Base-by-base conservation (phyloP, 2,888 invertebrate species). In the Smittia sp. region DNA sequence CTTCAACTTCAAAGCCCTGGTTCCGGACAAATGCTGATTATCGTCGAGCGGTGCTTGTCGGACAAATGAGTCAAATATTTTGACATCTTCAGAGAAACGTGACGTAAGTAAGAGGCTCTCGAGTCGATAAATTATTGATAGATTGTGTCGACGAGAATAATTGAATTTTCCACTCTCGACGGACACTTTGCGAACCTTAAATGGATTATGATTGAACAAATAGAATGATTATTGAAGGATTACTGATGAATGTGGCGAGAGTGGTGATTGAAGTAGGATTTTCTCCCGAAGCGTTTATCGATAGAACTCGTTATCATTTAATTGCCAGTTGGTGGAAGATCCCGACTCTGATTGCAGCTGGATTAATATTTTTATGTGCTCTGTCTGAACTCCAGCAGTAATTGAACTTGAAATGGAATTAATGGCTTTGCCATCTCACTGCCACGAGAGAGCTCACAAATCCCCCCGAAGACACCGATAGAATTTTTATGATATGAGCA, bases 401-500 rank as follows among this genome's bases (percentile, higher is more conserved):
- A 63, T 63, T 63, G 63, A 63, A 27, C 27, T 27, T 63, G 63
- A 63, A 63, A 25, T n/a, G 27, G 63, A 13, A 15, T 58, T 58
- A 46, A 11, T n/a, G 58, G 58, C 9, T 22, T 52, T 22, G 18
- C 7, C 58, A 22, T 6, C 52, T n/a, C 4, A 52, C 7, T 62
- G 24, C 24, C 15, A 11, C 2, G 18, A 46, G n/a, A 46, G 58
- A 22, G 20, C 20, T 58, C 58, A 24, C 13, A 18, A 63, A 25
- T 27, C 20, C 25, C 38, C 63, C 63, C 27, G 22, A 63, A 63
- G 63, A 22, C 13, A 22, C 25, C 27, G 63, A 22, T 22, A 22
- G 24, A 58, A 58, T 46, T 46, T 58, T 58, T 58, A 58, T 76
- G 76, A 76, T 27, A 63, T 15, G 13, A 4, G 15, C 4, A 52